Evolutionary conservation across 2,888 invertebrate genomes (phyloP).

Genomic region (Abscondita cerata): DNA sequence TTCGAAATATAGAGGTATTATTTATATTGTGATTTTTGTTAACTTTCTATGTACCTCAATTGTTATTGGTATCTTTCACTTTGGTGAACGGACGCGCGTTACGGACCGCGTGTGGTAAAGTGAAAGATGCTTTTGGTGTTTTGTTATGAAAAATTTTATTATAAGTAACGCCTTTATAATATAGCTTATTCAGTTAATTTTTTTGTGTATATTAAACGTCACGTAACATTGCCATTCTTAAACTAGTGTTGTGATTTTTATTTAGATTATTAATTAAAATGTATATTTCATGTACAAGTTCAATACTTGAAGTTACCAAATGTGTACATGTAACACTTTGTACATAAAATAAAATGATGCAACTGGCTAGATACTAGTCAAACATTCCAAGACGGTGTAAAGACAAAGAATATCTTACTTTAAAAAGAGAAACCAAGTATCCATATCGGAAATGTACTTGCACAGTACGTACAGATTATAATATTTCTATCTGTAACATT

Average conservation of each 20-base stretch:
- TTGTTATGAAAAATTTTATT: conserved; percentile 1
- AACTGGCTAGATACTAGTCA: conserved; percentile 59
- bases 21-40: conserved; percentile 13
- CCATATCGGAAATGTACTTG: conserved; percentile 54
- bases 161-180: conserved; percentile 10
- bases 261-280: conserved; percentile 39
- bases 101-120: background rate
- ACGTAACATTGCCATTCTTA: conserved; percentile 52
- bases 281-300: conserved; percentile 44
- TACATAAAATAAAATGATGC: conserved; percentile 50
- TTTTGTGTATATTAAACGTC: conserved; percentile 38
- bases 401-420: conserved; percentile 46
- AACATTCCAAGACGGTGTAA: conserved; percentile 52
- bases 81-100: background rate
- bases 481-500: conserved; percentile 49
- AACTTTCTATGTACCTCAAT: conserved; percentile 4
- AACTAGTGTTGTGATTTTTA: conserved; percentile 56
- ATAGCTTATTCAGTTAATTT: conserved; percentile 16
- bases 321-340: conserved; percentile 57
- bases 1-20: conserved; percentile 5
- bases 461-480: conserved; percentile 39
- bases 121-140: conserved; percentile 1
- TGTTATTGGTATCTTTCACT: conserved; percentile 7
- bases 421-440: conserved; percentile 47
- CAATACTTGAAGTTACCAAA: conserved; percentile 60